phyloP scores from a whole-genome alignment of 2,113 vertebrate genomes.

The Chaetura pelagica region DNA sequence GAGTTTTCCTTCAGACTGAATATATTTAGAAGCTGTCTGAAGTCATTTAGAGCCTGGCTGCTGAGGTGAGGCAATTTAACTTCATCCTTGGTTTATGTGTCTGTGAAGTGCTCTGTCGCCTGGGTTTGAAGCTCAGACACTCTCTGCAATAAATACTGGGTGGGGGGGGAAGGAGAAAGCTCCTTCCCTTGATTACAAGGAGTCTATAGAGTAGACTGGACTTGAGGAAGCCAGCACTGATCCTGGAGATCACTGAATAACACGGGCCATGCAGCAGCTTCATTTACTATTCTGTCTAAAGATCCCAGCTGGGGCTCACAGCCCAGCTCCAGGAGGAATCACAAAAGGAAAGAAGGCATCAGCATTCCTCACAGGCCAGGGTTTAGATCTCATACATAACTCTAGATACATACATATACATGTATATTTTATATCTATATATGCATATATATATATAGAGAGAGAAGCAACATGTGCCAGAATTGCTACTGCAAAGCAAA shows the following conservation, averaged over 20 bases:
- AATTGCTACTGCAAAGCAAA: not conserved
- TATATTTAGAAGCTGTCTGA: constrained; percentile 43
- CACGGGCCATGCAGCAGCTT: not conserved
- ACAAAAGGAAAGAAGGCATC: constrained; percentile 1
- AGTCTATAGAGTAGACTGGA: constrained; percentile 14
- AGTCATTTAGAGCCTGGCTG: constrained; percentile 30
- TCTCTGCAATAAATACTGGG: constrained; percentile 28
- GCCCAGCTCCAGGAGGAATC: not conserved
- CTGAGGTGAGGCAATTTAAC: constrained; percentile 46
- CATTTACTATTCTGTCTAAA: constrained; percentile 52
- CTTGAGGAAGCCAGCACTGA: constrained; percentile 56
- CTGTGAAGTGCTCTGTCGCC: not conserved
- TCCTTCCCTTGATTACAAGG: constrained; percentile 35
- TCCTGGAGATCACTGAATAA: constrained; percentile 31
- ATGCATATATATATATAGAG: not conserved
- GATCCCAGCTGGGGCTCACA: not conserved
- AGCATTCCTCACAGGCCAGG: not conserved
- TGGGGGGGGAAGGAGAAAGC: not conserved
- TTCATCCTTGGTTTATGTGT: not conserved
- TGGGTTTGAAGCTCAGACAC: constrained; percentile 35
- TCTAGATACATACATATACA: no score
- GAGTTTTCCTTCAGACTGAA: constrained; percentile 28
- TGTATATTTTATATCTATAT: not conserved
- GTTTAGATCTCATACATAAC: not conserved
- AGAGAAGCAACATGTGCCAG: not conserved